phyloP scores from a whole-genome alignment of 1,140 invertebrate species.

The Pomacea maculata region DNA sequence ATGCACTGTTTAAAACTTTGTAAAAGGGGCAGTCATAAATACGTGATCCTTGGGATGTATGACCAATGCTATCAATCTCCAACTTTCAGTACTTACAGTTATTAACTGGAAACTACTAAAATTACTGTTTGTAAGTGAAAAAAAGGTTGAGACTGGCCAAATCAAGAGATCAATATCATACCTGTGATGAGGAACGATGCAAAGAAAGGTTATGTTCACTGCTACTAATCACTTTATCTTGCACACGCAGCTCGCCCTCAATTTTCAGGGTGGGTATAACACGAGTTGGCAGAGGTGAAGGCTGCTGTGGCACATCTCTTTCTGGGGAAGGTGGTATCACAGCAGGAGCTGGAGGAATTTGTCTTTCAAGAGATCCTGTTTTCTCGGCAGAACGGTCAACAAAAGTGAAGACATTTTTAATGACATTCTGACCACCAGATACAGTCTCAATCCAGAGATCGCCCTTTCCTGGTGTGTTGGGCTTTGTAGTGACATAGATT shows the following conservation, averaged over 20 bases:
- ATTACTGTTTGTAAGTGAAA: no score
- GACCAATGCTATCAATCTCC: no score
- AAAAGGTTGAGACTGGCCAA: no score
- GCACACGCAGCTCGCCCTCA: not conserved
- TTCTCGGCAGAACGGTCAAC: slow-evolving; percentile 35
- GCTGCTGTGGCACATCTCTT: not conserved
- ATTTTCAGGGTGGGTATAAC: no score
- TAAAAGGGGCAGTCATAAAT: no score
- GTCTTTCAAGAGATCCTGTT: not conserved
- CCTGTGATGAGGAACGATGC: slow-evolving; percentile 14
- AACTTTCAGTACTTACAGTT: no score
- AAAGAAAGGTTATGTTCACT: not conserved
- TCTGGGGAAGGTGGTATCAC: not conserved
- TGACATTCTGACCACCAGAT: slow-evolving; percentile 55
- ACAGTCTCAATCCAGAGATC: slow-evolving; percentile 57
- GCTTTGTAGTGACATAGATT: slow-evolving; percentile 55
- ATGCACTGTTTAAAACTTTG: no score
- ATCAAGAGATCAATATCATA: not conserved
- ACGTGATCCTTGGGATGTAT: no score
- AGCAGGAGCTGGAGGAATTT: not conserved
- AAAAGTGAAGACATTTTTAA: slow-evolving; percentile 51
- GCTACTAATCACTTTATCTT: no score
- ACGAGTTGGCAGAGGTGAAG: not conserved
- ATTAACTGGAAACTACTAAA: no score
- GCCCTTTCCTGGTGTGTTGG: slow-evolving; percentile 50